Base-by-base conservation (phyloP, 2,113 vertebrate genomes). In the Nyctereutes procyonoides region DNA sequence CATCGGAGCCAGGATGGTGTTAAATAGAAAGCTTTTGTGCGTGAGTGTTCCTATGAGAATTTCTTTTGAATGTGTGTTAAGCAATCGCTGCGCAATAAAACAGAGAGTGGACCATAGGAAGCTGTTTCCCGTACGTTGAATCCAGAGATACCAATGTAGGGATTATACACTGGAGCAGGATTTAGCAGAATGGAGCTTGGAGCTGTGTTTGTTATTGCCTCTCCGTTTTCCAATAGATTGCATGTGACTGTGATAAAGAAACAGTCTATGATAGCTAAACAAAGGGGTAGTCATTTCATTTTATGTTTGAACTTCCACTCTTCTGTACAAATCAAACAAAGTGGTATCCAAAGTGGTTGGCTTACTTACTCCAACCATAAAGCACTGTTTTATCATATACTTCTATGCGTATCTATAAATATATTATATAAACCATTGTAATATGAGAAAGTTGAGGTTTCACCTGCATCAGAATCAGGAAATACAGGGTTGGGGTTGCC, bases 211-310 rank as follows among this genome's bases (percentile, higher is more conserved):
- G 51, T 95, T 90, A 63, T 80, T 97, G 43, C 81, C 94, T 80
- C 60, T 58, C 26, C 30, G 60, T 79, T 96, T 95, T 88, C 65
- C 87, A 93, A 17, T 30, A 24, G 81, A 83, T 88, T 93, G 22
- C 95, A 91, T 38, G 62, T 96, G 90, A 87, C 88, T 26, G 26
- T 35, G 95, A 98, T 97, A 96, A 98, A 95, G 97, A 63, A 95
- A 94, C 85, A 86, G 81, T 93, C 83, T 43, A 24, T 77, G 67
- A 96, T 83, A 98, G 74, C 94, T 76, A 84, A 94, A 98, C 98
- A 98, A 98, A 98, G 88, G 35, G 26, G 62, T n/a, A 98, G 94
- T 98, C 97, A 93, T 97, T 97, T 90, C 90, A 51, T 79, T 94
- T 96, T 92, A 88, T 93, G 93, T 98, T 96, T 98, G 93, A 97